phyloP scores from a whole-genome alignment of 2,888 invertebrate genomes.

The Ophonus ardosiacus region DNA sequence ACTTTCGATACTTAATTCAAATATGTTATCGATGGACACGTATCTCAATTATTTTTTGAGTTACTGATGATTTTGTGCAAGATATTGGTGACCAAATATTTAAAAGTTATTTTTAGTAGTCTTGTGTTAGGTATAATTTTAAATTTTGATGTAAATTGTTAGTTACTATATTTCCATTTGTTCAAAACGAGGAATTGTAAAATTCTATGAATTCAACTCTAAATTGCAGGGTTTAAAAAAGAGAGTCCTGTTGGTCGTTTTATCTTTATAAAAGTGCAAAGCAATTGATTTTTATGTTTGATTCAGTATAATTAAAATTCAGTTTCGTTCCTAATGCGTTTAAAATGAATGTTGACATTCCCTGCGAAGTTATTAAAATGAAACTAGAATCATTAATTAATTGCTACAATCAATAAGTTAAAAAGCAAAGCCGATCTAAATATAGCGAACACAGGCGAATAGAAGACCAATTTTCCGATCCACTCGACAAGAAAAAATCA shows the following conservation, averaged over 20 bases:
- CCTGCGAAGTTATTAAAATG: slow-evolving; percentile 36
- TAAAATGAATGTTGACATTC: slow-evolving; percentile 35
- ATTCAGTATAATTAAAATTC: slow-evolving; percentile 25
- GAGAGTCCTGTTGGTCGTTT: background rate
- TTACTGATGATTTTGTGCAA: no score
- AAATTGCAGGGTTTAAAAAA: background rate
- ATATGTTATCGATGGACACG: no score
- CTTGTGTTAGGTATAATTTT: no score
- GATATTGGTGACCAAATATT: no score
- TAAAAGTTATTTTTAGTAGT: no score
- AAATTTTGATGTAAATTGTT: no score
- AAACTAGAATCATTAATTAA: slow-evolving; percentile 36
- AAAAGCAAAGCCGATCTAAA: background rate
- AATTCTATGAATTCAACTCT: background rate
- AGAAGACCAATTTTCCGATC: slow-evolving; percentile 20
- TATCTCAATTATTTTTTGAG: no score
- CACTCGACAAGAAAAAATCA: slow-evolving; percentile 23
- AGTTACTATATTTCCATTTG: no score
- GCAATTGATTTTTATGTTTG: slow-evolving; percentile 9
- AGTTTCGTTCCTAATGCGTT: slow-evolving; percentile 35
- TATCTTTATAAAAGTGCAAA: slow-evolving; percentile 2
- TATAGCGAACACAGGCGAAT: background rate
- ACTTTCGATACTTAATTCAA: no score
- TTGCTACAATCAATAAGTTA: slow-evolving; percentile 20
- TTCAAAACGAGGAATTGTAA: background rate